Evolutionary conservation across 2,797 vertebrate genomes (phyloP).

Genomic region (Myoxocephalus aenaeus): DNA sequence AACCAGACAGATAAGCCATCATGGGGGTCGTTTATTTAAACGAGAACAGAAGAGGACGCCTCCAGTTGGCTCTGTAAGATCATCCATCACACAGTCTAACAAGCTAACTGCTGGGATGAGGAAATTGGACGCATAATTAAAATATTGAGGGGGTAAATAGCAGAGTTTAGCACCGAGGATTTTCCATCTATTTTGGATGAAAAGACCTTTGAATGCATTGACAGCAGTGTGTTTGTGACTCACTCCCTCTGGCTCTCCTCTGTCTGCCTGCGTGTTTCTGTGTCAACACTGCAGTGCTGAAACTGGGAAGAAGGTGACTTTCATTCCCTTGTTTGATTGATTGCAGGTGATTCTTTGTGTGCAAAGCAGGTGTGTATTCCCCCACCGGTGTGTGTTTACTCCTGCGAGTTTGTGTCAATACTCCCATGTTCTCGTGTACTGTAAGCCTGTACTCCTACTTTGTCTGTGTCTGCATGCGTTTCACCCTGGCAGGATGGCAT

Average conservation of each 20-base stretch:
- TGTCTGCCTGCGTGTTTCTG: not conserved
- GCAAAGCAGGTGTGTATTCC: not conserved
- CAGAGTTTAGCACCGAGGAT: not conserved
- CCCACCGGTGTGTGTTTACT: not conserved
- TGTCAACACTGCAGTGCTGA: conserved; percentile 31
- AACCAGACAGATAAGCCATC: conserved; percentile 10
- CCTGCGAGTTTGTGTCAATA: not conserved
- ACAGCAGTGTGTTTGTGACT: conserved; percentile 14
- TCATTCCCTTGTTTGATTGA: conserved; percentile 16
- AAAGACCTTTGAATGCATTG: not conserved
- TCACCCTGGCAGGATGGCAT: not conserved
- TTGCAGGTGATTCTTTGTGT: conserved; percentile 23
- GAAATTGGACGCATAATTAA: not conserved
- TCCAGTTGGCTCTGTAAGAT: conserved; percentile 20
- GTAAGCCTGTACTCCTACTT: not conserved
- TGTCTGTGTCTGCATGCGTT: not conserved
- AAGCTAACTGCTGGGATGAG: conserved; percentile 16
- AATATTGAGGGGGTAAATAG: not conserved
- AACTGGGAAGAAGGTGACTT: conserved; percentile 48
- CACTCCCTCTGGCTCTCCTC: not conserved
- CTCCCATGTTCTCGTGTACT: not conserved
- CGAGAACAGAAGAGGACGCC: conserved; percentile 6
- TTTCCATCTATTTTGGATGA: conserved; percentile 9
- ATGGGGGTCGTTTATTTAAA: conserved; percentile 1
- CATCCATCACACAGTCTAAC: conserved; percentile 37